Evolutionary conservation across 2,888 invertebrate species (phyloP).

Genomic region (Pristionchus fissidentatus): DNA sequence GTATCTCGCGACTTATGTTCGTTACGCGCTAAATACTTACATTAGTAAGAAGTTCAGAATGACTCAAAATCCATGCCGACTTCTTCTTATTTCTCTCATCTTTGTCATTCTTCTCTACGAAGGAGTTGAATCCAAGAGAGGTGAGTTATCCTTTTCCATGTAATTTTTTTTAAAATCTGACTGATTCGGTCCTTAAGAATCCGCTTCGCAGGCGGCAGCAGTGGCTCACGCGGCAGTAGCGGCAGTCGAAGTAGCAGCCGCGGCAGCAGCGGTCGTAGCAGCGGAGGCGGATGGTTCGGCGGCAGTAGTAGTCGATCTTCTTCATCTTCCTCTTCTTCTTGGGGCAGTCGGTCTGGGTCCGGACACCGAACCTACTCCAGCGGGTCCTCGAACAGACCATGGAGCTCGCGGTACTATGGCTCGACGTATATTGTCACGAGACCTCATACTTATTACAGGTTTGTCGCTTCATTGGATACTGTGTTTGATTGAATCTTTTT

Average conservation of each 20-base stretch:
- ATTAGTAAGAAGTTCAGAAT: too few species aligned
- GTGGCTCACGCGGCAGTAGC: background rate
- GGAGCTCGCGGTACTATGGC: constrained; percentile 18
- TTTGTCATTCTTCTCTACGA: constrained; percentile 19
- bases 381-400: background rate
- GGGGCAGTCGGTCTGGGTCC: background rate
- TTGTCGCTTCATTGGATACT: background rate
- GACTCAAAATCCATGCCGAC: background rate
- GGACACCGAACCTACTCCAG: background rate
- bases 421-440: background rate
- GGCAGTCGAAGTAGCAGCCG: constrained; percentile 26
- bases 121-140: constrained; percentile 17
- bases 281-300: background rate
- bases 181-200: background rate
- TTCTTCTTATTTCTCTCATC: constrained; percentile 14
- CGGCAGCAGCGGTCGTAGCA: background rate
- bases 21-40: too few species aligned
- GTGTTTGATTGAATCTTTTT: background rate
- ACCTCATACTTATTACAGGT: constrained; percentile 13
- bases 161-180: background rate
- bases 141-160: background rate
- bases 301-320: background rate
- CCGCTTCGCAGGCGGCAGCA: background rate
- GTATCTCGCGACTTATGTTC: too few species aligned
- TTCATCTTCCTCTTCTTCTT: background rate